A percentile compares a stretch with the other conserved stretches of the same genome.
phyloP scores from a whole-genome alignment of 2,888 invertebrate species.

The Icerya purchasi region DNA sequence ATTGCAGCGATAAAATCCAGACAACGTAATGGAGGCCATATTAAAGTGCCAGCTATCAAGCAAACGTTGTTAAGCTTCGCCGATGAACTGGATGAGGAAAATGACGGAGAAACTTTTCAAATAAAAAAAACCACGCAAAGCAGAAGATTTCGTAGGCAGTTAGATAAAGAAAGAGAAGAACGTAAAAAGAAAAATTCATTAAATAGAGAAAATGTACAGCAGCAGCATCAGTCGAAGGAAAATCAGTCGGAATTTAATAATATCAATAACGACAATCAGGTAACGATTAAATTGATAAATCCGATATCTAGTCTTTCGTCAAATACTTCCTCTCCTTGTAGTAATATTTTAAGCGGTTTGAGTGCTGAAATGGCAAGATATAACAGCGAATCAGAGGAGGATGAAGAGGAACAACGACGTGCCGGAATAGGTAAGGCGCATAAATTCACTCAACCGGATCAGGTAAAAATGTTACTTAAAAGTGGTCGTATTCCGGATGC shows the following conservation, averaged over 20 bases:
- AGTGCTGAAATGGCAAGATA: conserved; percentile 62
- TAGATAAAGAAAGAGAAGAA: conserved; percentile 43
- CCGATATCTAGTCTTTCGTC: conserved; percentile 20
- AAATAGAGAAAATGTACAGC: conserved; percentile 23
- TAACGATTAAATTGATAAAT: conserved; percentile 26
- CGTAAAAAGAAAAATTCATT: conserved; percentile 33
- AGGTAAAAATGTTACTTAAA: conserved; percentile 56
- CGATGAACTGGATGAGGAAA: conserved; percentile 43
- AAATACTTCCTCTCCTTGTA: neutral
- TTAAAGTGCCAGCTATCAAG: conserved; percentile 22
- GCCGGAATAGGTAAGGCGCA: conserved; percentile 22
- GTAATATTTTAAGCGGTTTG: conserved; percentile 46
- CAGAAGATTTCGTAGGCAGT: conserved; percentile 62
- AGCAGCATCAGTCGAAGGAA: conserved; percentile 16
- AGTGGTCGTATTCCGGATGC: conserved; percentile 92
- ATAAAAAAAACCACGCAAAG: conserved; percentile 89
- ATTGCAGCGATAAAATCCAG: conserved; percentile 30
- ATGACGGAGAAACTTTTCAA: conserved; percentile 73
- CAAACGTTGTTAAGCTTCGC: conserved; percentile 51
- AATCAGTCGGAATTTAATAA: conserved; percentile 30
- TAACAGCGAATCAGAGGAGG: conserved; percentile 41
- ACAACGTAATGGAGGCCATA: conserved; percentile 16
- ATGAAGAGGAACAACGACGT: conserved; percentile 26
- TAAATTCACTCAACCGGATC: conserved; percentile 40
- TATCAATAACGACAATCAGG: conserved; percentile 45